These are phyloP conservation scores for Amphipyra tragopoginis DNA, from an alignment of 2,888 invertebrate species.

Conservation along the genomic window DNA sequence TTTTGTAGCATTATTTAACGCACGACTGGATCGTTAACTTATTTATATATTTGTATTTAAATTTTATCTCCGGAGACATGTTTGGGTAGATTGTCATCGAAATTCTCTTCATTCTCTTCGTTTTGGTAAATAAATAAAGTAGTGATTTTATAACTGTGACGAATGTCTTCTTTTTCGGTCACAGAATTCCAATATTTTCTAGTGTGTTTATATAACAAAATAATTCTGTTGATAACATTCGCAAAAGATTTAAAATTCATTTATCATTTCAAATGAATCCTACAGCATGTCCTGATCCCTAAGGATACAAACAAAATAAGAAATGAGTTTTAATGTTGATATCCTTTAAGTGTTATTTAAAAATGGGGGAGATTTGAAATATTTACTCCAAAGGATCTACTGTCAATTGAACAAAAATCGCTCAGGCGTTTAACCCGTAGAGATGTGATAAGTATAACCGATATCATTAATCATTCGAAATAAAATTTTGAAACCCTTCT, in stretches of 20 bases:
- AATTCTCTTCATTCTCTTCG: conserved; percentile 5
- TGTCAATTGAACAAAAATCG: conserved; percentile 84
- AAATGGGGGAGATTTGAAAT: conserved; percentile 65
- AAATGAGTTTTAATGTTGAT: conserved; percentile 67
- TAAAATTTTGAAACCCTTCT: conserved; percentile 68
- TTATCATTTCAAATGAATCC: conserved; percentile 70
- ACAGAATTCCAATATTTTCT: background rate
- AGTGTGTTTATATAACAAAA: conserved; percentile 9
- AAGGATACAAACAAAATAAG: conserved; percentile 73
- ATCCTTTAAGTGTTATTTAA: conserved; percentile 75
- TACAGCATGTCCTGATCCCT: conserved; percentile 65
- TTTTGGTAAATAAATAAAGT: conserved; percentile 1
- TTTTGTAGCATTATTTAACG: conserved; percentile 46
- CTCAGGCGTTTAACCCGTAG: conserved; percentile 73
- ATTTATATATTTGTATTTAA: conserved; percentile 51
- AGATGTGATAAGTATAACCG: conserved; percentile 62
- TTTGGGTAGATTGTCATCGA: conserved; percentile 23
- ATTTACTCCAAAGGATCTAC: conserved; percentile 76
- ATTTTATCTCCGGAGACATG: conserved; percentile 37
- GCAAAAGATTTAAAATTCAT: conserved; percentile 63
- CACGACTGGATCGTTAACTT: conserved; percentile 37
- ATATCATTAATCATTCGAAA: conserved; percentile 85
- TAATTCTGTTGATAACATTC: conserved; percentile 7
- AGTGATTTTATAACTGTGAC: conserved; percentile 6
- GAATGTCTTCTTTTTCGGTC: background rate